A percentile compares a stretch with the other conserved stretches of the same genome.
These are phyloP conservation scores for Probaryconus sp. DNA, from an alignment of 1,140 invertebrate genomes.

Conservation along the genomic window DNA sequence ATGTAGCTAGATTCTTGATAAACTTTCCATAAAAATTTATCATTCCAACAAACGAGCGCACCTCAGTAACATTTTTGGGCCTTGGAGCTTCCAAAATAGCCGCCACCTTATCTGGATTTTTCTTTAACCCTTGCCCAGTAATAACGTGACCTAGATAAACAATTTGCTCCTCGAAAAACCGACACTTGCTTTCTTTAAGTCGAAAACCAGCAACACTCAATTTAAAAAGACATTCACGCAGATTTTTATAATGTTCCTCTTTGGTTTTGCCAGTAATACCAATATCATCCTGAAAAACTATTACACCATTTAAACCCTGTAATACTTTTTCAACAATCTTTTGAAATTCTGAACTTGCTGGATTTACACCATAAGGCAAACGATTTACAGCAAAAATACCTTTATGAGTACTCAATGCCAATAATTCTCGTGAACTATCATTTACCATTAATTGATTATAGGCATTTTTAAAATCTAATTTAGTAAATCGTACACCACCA, in stretches of 20 bases:
- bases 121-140: slow-evolving; percentile 1
- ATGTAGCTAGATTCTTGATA: not conserved
- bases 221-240: not conserved
- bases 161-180: slow-evolving; percentile 5
- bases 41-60: slow-evolving; percentile 7
- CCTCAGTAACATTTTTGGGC: not conserved
- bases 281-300: slow-evolving; percentile 30
- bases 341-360: slow-evolving; percentile 12
- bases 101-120: not conserved
- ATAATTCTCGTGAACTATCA: slow-evolving; percentile 11
- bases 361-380: not conserved
- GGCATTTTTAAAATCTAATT: slow-evolving; percentile 42
- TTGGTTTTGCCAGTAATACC: slow-evolving; percentile 5
- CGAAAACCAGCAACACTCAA: slow-evolving; percentile 2
- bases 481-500: slow-evolving; percentile 34
- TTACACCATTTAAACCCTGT: not conserved
- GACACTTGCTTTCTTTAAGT: slow-evolving; percentile 8
- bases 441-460: slow-evolving; percentile 44
- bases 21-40: slow-evolving; percentile 32
- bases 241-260: slow-evolving; percentile 15
- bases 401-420: slow-evolving; percentile 31
- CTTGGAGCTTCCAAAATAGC: not conserved
- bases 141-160: slow-evolving; percentile 11
- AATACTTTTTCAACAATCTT: slow-evolving; percentile 6
- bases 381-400: slow-evolving; percentile 56